Base-by-base conservation (phyloP, 2,888 invertebrate genomes). In the Cyrtodaria siliqua region DNA sequence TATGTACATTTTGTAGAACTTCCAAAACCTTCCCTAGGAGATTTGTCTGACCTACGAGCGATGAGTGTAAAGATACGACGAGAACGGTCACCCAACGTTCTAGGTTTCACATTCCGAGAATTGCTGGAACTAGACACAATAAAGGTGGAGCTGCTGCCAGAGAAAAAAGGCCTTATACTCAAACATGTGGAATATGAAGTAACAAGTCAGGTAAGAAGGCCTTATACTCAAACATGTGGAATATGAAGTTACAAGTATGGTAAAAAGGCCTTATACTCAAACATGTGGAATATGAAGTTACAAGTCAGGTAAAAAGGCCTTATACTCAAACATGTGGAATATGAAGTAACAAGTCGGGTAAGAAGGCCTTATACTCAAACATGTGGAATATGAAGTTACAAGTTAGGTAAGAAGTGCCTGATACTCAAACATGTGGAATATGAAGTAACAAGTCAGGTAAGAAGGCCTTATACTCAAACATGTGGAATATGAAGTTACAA, bases 151-250 rank as follows among this genome's bases (percentile, higher is more conserved):
- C 85, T 93, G 12, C 90, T 93, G 12, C 93, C 93, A 18, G 93
- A 93, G 79, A 93, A 93, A 84, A 93, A 93, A 83, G 93, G 93
- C 16, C 80, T 93, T 20, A 91, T 93, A 26, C 81, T 93, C 27
- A 93, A 93, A 80, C 93, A 93, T 88, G 92, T 93, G 42, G 93
- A 93, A 84, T 93, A 93, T 89, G 93, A 93, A 85, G 89, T 93
- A 4, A 91, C 92, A 53, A 93, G 93, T 85, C 87, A 90, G 91
- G 93, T 93, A 82, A 73, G 73, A 50, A 16, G 40, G 8, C 40
- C n/a, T n/a, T n/a, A n/a, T n/a, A n/a, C n/a, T n/a, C n/a, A n/a
- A n/a, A n/a, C n/a, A n/a, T n/a, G n/a, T n/a, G 33, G 33, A 12
- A 33, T 12, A 33, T 33, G 33, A 33, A 8, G 6, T 8, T 47